Base-by-base conservation (phyloP, 2,113 vertebrate genomes). In the Micromys minutus region DNA sequence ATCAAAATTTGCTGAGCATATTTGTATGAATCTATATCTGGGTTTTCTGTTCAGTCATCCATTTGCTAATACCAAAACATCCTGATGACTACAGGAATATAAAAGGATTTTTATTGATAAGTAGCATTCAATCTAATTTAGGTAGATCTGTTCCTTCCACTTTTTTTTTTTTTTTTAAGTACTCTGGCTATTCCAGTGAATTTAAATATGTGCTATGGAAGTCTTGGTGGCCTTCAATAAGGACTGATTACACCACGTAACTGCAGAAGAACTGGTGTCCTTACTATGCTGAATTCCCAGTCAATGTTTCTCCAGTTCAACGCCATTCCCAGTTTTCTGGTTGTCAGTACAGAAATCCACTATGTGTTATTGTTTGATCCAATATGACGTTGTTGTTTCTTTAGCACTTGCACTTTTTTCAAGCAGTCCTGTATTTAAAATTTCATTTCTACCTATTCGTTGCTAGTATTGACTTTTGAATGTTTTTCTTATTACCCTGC, bases 371-470 rank as follows among this genome's bases (percentile, higher is more conserved):
- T 74, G 39, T 74, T 77, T n/a, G n/a, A n/a, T n/a, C n/a, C n/a
- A n/a, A n/a, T n/a, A n/a, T n/a, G n/a, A n/a, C n/a, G 8, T 69
- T 36, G 34, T 34, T 39, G 15, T 67, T 81, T 61, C 3, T 61
- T 1, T 13, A 57, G 91, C 45, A 7, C 8, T n/a, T 24, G 17
- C 6, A 42, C 57, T n/a, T n/a, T 57, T 2, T 3, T 17, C 24
- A 80, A 89, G 39, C 22, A 59, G 63, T 84, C 63, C 39, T 84
- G 75, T 77, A 34, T 89, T 89, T 90, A 52, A 67, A 86, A 80
- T 74, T 87, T 45, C 59, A 15, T 95, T 94, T 87, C 45, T 19
- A 93, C 61, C 65, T 74, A 24, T 55, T 90, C 52, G 72, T 80
- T 91, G 39, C 16, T 81, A 86, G 29, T 45, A 93, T 36, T 86